Base-by-base conservation (phyloP, 2,113 vertebrate genomes). In the Planiliza haematocheilus region DNA sequence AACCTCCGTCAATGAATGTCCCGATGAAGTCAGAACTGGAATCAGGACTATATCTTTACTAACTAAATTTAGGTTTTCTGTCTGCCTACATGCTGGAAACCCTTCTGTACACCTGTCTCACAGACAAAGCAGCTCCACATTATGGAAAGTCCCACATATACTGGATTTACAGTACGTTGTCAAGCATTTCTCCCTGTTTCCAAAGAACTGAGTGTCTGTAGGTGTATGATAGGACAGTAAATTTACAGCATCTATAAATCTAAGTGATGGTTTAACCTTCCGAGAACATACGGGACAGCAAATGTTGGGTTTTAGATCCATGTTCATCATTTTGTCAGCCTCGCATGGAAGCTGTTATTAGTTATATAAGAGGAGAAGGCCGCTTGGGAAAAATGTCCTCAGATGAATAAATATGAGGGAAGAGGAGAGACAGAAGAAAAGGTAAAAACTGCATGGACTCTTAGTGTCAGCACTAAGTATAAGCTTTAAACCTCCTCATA, bases 21-120 rank as follows among this genome's bases (percentile, higher is more conserved):
- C 41, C 48, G 46, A 53, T 81, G 63, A 70, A 53, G 70, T 71
- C 71, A 81, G 60, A 67, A 17, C 58, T 85, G 18, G 21, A 79
- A 38, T 39, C n/a, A 10, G 42, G 39, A 34, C 51, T 14, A 48
- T 34, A 59, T 41, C 24, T 51, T 55, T 38, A 46, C 65, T 66
- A 20, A 49, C 63, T 7, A 14, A 24, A n/a, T 61, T 68, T 53
- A 59, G 7, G 42, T 57, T 2, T 3, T 50, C 7, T 17, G 17
- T n/a, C 1, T 24, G 8, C n/a, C 20, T 9, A 39, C 17, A 45
- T 16, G 7, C 48, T 53, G 8, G 34, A 24, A 17, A 34, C 13
- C 14, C 16, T 52, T 52, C 8, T 7, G 18, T 42, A 20, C 18
- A 55, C 20, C 41, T 52, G 17, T 58, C 17, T 20, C 11, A 17